Conservation (phyloP, 2,888 invertebrate genomes). For the Ligdia adustata region DNA sequence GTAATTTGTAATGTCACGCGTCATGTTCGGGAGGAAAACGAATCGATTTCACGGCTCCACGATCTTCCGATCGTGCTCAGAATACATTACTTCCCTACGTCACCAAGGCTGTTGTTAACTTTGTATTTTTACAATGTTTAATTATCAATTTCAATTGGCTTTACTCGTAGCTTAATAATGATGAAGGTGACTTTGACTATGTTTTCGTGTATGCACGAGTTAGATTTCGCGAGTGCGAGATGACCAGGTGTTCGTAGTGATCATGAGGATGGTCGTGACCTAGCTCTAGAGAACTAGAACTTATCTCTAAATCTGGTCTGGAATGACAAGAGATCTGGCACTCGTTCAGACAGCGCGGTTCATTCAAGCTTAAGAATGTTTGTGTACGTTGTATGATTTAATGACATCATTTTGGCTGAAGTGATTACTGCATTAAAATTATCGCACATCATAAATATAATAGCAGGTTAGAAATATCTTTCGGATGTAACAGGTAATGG, state of each 20-base stretch:
- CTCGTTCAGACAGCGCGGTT: conserved; percentile 61
- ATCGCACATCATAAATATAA: too few relatives aligned
- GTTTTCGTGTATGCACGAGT: conserved; percentile 20
- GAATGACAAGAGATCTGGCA: conserved; percentile 68
- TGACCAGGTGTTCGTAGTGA: conserved; percentile 48
- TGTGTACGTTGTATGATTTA: conserved; percentile 44
- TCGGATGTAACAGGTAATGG: too few relatives aligned
- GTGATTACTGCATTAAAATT: too few relatives aligned
- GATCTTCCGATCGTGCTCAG: conserved; percentile 57
- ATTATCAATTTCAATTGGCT: conserved; percentile 34
- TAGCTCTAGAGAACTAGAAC: conserved; percentile 51
- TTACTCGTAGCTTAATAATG: too few relatives aligned
- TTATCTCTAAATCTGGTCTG: conserved; percentile 58
- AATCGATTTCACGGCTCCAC: conserved; percentile 68
- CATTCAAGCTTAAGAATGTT: conserved; percentile 62
- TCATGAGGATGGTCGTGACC: conserved; percentile 68
- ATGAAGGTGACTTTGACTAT: conserved; percentile 32
- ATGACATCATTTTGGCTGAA: conserved; percentile 30
- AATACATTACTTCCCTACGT: conserved; percentile 56
- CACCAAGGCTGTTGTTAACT: conserved; percentile 41
- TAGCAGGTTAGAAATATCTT: too few relatives aligned
- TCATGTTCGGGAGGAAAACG: conserved; percentile 56
- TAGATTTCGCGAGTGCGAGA: conserved; percentile 28
- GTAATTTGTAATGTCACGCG: conserved; percentile 52
- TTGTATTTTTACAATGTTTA: conserved; percentile 39